Base-by-base conservation (phyloP, 92 coral and sea anemone genomes). In the Paramuricea clavata region DNA sequence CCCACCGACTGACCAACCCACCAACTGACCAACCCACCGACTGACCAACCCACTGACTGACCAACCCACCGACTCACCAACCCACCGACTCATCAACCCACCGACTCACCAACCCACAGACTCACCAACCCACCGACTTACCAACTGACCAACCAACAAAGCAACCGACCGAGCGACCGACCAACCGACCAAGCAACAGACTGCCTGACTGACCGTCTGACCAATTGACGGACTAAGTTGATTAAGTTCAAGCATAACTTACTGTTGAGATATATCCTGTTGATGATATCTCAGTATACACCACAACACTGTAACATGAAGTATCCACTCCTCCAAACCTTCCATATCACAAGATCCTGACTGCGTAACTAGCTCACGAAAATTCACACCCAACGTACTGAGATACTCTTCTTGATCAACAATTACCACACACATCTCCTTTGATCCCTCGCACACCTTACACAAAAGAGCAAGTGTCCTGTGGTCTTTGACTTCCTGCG, bases 231-330 rank as follows among this genome's bases (percentile, higher is more conserved):
- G n/a, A n/a, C n/a, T n/a, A n/a, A n/a, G n/a, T n/a, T n/a, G n/a
- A n/a, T n/a, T n/a, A n/a, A n/a, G 52, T 9, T 47, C 52, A 49
- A 25, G 6, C 42, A 17, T 23, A 9, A 61, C 73, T 79, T 35
- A 79, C 84, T 79, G 71, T 59, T 59, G 33, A 61, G 34, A 54
- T n/a, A 79, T 59, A 32, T 79, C 39, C 36, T 79, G 73, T 39
- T 61, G 71, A 33, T 60, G 74, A 27, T 79, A 41, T 19, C 12
- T 9, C 22, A 79, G 25, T 59, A 79, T 79, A 61, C 84, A 79
- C 84, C 84, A 79, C 13, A 79, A 15, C 36, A 59, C 71, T 47
- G 60, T 42, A 15, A 79, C 35, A 41, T 42, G 28, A 36, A 30
- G 49, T n/a, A 79, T 22, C 49, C 73, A 44, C 2, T 60, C 34